Evolutionary conservation across 2,797 vertebrate genomes (phyloP).

Genomic region (Paramormyrops hopkinsi): DNA sequence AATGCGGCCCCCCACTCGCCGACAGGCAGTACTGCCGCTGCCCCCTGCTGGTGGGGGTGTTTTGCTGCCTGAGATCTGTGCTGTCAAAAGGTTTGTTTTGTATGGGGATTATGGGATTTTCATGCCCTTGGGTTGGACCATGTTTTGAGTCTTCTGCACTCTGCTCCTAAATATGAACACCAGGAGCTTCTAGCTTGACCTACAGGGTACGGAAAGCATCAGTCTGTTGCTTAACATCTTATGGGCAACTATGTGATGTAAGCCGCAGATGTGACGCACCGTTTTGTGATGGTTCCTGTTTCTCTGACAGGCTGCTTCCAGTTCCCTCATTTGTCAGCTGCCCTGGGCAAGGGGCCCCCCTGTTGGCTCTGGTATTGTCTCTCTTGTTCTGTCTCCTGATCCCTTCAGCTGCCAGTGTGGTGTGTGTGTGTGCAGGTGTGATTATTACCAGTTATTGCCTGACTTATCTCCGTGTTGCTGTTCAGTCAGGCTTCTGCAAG

Average conservation of each 20-base stretch:
- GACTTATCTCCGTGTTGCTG: background rate
- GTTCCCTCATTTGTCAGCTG: background rate
- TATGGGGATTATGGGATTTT: background rate
- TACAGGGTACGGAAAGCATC: background rate
- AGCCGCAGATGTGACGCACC: background rate
- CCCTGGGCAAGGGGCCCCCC: background rate
- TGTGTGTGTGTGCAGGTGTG: background rate
- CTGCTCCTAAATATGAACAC: background rate
- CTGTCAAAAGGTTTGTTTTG: background rate
- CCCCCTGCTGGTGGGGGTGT: slow-evolving; percentile 7
- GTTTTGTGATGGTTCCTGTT: background rate
- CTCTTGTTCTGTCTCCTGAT: background rate
- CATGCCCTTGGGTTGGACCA: background rate
- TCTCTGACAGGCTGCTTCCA: background rate
- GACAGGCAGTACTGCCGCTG: background rate
- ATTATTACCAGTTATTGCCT: background rate
- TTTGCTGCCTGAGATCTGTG: background rate
- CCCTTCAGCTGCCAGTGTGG: background rate
- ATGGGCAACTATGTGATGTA: background rate
- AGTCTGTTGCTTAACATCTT: background rate
- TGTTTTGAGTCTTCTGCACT: background rate
- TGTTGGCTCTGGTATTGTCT: background rate
- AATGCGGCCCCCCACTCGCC: background rate
- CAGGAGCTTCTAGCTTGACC: background rate
- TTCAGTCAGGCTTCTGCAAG: background rate